Percentiles rank a stretch among this genome's conserved stretches.
These are phyloP conservation scores for Anhinga rufa DNA, from an alignment of 2,113 vertebrate genomes.

Conservation along the genomic window DNA sequence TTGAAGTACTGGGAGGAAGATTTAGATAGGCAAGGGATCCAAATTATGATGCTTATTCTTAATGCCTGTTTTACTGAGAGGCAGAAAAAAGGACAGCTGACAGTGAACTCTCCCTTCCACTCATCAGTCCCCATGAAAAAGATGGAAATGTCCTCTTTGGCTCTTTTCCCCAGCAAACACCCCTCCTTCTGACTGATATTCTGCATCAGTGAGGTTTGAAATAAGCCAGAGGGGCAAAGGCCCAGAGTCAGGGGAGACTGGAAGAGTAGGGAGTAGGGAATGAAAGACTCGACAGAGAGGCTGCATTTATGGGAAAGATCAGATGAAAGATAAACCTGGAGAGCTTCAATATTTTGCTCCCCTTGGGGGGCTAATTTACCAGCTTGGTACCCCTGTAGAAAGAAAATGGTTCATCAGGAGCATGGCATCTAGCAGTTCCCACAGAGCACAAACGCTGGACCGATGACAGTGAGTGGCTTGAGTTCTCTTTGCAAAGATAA, in stretches of 20 bases:
- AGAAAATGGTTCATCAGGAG: neutral
- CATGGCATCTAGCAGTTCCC: neutral
- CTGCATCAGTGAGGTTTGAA: constrained; percentile 11
- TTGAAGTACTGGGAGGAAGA: neutral
- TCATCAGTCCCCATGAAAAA: neutral
- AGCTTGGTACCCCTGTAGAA: neutral
- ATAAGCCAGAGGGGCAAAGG: neutral
- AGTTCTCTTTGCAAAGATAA: neutral
- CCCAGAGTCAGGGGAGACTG: neutral
- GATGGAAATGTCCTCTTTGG: neutral
- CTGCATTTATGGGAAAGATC: neutral
- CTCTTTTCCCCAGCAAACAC: neutral
- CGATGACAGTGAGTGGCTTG: neutral
- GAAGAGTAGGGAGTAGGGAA: neutral
- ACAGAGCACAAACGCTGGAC: neutral
- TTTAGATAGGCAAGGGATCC: neutral
- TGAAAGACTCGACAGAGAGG: neutral
- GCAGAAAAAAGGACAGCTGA: neutral
- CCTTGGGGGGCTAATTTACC: neutral
- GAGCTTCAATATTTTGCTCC: neutral
- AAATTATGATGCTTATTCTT: neutral
- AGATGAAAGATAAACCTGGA: neutral
- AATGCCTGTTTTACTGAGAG: neutral
- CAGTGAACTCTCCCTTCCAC: neutral
- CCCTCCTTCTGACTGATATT: neutral